Evolutionary conservation across 2,113 vertebrate genomes (phyloP).

Genomic region (Neotragus pygmaeus): DNA sequence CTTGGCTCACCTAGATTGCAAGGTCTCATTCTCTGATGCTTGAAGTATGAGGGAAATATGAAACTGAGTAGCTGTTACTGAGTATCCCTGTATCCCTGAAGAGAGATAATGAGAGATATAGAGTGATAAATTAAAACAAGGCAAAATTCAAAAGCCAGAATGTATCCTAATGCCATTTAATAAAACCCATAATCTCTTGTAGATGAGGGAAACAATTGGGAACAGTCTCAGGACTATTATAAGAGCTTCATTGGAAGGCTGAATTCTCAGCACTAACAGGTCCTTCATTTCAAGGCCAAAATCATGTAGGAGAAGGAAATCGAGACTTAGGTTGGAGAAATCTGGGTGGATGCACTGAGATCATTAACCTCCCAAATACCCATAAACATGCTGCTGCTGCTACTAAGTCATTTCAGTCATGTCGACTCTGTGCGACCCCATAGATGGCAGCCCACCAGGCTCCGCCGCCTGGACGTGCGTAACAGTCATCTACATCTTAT

Average conservation of each 20-base stretch:
- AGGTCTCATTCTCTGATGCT: background rate
- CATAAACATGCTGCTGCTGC: background rate
- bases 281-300: background rate
- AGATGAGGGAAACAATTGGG: background rate
- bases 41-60: background rate
- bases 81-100: background rate
- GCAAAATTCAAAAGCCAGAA: background rate
- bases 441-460: too few relatives aligned
- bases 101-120: background rate
- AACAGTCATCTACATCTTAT: background rate
- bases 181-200: background rate
- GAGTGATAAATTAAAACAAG: background rate
- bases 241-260: background rate
- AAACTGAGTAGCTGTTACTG: background rate
- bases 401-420: too few relatives aligned
- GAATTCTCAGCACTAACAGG: background rate
- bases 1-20: background rate
- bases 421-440: too few relatives aligned
- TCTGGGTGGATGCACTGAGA: background rate
- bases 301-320: background rate
- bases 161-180: background rate
- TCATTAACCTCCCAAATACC: background rate
- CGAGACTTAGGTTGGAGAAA: background rate
- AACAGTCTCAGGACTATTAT: too few relatives aligned
- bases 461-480: too few relatives aligned